Evolutionary conservation across 2,797 vertebrate genomes (phyloP).

Genomic region (Pristis pectinata): DNA sequence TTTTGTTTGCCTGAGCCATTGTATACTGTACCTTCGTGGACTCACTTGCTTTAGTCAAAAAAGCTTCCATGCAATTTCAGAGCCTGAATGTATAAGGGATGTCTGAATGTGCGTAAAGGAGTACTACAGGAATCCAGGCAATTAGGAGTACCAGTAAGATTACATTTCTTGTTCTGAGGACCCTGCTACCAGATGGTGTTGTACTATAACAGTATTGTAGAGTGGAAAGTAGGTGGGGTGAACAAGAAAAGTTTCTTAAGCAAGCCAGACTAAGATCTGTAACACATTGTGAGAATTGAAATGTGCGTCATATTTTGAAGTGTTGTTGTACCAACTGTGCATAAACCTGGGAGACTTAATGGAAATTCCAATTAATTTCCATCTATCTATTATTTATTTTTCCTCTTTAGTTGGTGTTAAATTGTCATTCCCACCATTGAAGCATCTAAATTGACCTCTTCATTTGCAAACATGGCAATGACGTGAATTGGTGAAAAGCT

Average conservation of each 20-base stretch:
- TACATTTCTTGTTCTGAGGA: too few relatives aligned
- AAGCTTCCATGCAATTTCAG: too few relatives aligned
- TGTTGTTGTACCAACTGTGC: background rate
- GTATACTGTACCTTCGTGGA: too few relatives aligned
- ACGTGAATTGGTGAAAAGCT: slow-evolving; percentile 31
- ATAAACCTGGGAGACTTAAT: background rate
- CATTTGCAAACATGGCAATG: background rate
- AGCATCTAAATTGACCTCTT: background rate
- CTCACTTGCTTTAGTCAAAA: too few relatives aligned
- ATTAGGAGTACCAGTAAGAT: too few relatives aligned
- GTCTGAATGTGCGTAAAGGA: too few relatives aligned
- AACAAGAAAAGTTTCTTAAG: background rate
- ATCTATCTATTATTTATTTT: background rate
- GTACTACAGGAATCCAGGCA: too few relatives aligned
- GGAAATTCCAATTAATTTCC: background rate
- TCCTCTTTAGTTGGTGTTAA: background rate
- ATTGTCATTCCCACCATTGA: background rate
- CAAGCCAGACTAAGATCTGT: background rate
- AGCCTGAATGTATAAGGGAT: too few relatives aligned
- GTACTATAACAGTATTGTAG: background rate
- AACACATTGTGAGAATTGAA: background rate
- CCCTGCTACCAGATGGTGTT: too few relatives aligned
- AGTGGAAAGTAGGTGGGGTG: background rate
- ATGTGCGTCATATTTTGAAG: background rate
- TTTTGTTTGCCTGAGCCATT: too few relatives aligned